Conservation (phyloP, 37 sponge, comb jelly and placozoan genomes). For the Aplysina aerophoba region DNA sequence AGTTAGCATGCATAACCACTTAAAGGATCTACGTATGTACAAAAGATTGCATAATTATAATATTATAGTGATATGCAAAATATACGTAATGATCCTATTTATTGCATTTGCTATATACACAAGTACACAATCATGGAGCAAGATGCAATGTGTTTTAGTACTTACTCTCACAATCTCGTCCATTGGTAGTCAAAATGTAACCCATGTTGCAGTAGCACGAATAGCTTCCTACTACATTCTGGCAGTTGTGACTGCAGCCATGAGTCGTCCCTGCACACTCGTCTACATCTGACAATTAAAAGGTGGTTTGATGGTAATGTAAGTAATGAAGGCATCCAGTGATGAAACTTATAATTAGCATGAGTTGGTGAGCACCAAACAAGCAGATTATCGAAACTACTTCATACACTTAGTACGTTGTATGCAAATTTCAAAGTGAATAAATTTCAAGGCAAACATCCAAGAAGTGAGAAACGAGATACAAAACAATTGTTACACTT, state of each 20-base stretch:
- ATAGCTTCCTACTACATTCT: background rate
- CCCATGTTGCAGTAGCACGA: background rate
- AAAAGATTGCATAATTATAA: too few species aligned
- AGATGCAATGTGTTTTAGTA: background rate
- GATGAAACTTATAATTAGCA: background rate
- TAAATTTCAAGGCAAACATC: too few species aligned
- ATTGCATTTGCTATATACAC: too few species aligned
- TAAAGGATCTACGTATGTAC: too few species aligned
- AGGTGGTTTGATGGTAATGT: background rate
- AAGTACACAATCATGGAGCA: too few species aligned
- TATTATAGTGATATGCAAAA: too few species aligned
- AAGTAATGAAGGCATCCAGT: background rate
- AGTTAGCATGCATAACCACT: too few species aligned
- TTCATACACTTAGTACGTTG: too few species aligned
- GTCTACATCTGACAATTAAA: background rate
- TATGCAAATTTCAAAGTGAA: too few species aligned
- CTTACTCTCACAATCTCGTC: background rate
- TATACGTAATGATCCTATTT: too few species aligned
- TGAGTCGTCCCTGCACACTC: background rate
- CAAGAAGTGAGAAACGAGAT: too few species aligned
- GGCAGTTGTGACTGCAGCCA: background rate
- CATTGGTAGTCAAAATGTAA: background rate
- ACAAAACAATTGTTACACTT: too few species aligned
- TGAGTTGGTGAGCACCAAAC: background rate
- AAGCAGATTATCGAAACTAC: background rate